These are phyloP conservation scores for Drosophila conformis DNA, from an alignment of 2,888 invertebrate species.

Conservation along the genomic window DNA sequence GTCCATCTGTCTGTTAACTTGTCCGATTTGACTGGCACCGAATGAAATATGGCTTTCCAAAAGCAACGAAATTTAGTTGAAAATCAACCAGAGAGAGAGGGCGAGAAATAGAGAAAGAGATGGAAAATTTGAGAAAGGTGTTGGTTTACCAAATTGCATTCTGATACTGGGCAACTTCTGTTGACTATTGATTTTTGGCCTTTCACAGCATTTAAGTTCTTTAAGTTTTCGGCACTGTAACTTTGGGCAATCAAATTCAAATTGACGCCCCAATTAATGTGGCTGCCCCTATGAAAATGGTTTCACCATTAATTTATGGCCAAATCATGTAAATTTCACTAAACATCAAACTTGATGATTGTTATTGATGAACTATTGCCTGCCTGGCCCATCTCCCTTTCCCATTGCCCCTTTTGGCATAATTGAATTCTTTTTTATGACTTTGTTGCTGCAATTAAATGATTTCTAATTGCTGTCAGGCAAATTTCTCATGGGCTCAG, in stretches of 20 bases:
- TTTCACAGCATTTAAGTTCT: constrained; percentile 28
- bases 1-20: constrained; percentile 76
- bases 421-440: constrained; percentile 68
- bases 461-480: constrained; percentile 77
- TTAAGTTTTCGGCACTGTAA: constrained; percentile 8
- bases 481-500: constrained; percentile 38
- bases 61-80: constrained; percentile 51
- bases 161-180: constrained; percentile 73
- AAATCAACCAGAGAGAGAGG: constrained; percentile 41
- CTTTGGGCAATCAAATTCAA: constrained; percentile 31
- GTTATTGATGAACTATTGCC: constrained; percentile 61
- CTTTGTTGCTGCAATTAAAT: constrained; percentile 82
- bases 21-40: constrained; percentile 79
- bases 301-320: constrained; percentile 77
- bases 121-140: constrained; percentile 44
- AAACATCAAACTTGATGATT: constrained; percentile 61
- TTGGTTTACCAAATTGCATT: constrained; percentile 75
- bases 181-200: constrained; percentile 64
- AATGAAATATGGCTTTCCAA: constrained; percentile 75
- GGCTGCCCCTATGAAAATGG: constrained; percentile 50
- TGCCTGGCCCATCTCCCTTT: background rate
- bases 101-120: background rate
- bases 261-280: constrained; percentile 40
- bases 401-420: constrained; percentile 4
- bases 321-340: constrained; percentile 82